Evolutionary conservation across 1,140 invertebrate species (phyloP).

Genomic region (Dendrolimus kikuchii): DNA sequence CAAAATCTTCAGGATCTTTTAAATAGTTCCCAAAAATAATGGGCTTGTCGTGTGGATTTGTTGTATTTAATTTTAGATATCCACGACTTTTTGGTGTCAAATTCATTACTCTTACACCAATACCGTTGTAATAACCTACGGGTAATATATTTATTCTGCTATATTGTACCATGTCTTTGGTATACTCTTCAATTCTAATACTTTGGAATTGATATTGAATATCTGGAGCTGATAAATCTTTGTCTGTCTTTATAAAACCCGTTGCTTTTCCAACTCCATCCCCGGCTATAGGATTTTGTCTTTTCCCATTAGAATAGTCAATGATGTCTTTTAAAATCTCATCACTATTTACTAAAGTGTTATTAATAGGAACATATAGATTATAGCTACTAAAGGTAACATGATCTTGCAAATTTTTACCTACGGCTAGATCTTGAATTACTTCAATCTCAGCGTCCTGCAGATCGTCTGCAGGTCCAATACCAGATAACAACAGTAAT

Average conservation of each 20-base stretch:
- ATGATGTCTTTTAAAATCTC: constrained; percentile 16
- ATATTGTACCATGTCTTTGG: constrained; percentile 17
- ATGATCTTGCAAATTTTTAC: constrained; percentile 88
- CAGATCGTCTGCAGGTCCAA: constrained; percentile 77
- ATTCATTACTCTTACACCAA: constrained; percentile 22
- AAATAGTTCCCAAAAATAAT: constrained; percentile 86
- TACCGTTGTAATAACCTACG: constrained; percentile 17
- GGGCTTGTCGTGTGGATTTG: constrained; percentile 82
- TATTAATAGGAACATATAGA: constrained; percentile 71
- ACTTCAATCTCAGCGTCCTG: constrained; percentile 73
- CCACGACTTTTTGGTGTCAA: constrained; percentile 74
- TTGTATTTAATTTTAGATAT: constrained; percentile 74
- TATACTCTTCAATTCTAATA: constrained; percentile 12
- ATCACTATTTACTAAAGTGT: constrained; percentile 65
- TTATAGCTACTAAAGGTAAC: constrained; percentile 73
- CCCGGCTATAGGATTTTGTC: constrained; percentile 17
- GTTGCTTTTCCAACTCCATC: constrained; percentile 15
- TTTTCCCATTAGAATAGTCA: constrained; percentile 16
- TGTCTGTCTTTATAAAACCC: constrained; percentile 22
- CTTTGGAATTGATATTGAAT: constrained; percentile 66
- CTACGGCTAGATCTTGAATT: constrained; percentile 77
- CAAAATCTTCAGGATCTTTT: constrained; percentile 73
- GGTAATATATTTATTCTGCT: constrained; percentile 21
- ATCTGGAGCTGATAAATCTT: constrained; percentile 64
- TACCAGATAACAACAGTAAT: constrained; percentile 81